Conservation (phyloP, 2,888 invertebrate genomes). For the Oegoconia quadripuncta region DNA sequence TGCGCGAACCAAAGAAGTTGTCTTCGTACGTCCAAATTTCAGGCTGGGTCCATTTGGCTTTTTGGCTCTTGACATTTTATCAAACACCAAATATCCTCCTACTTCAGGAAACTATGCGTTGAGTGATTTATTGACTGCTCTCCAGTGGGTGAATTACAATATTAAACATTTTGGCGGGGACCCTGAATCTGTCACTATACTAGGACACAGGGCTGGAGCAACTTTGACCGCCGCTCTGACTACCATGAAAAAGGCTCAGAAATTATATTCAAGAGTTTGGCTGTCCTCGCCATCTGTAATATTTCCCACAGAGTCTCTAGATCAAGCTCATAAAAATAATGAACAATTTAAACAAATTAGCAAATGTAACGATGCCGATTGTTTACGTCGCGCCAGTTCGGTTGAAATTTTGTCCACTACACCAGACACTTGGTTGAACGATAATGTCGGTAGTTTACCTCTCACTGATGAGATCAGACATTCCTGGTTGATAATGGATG, state of each 20-base stretch:
- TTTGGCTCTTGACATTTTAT: conserved; percentile 84
- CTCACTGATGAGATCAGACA: conserved; percentile 82
- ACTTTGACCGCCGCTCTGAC: conserved; percentile 89
- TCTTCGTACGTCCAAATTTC: conserved; percentile 93
- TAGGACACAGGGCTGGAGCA: conserved; percentile 92
- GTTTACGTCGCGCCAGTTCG: conserved; percentile 74
- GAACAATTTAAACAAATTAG: conserved; percentile 78
- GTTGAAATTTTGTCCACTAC: conserved; percentile 82
- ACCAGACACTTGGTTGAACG: conserved; percentile 85
- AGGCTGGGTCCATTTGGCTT: conserved; percentile 90
- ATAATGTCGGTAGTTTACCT: conserved; percentile 79
- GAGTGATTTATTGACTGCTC: conserved; percentile 86
- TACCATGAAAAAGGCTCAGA: conserved; percentile 78
- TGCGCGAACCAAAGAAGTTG: conserved; percentile 87
- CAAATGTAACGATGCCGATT: conserved; percentile 78
- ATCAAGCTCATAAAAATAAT: conserved; percentile 80
- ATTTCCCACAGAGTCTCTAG: conserved; percentile 82
- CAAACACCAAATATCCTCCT: conserved; percentile 83
- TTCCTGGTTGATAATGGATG: conserved; percentile 89
- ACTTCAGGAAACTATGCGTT: conserved; percentile 93
- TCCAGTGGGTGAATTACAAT: conserved; percentile 90
- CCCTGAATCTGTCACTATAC: conserved; percentile 85
- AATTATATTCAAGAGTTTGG: conserved; percentile 88
- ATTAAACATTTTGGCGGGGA: conserved; percentile 92
- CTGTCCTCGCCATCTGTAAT: conserved; percentile 87